phyloP scores from a whole-genome alignment of 2,888 invertebrate genomes.

The Macrosoma leucophasiata region DNA sequence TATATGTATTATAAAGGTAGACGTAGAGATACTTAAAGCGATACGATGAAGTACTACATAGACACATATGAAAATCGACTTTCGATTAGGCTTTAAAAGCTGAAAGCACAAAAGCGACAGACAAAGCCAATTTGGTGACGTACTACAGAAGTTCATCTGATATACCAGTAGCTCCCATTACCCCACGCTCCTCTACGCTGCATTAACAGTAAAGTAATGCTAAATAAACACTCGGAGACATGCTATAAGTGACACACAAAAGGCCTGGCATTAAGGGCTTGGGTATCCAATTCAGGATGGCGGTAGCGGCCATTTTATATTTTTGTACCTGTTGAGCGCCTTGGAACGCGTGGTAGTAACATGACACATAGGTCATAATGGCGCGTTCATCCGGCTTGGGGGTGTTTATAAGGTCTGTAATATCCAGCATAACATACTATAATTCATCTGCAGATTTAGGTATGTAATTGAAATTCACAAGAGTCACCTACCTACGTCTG shows the following conservation, averaged over 20 bases:
- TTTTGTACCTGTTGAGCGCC: conserved; percentile 95
- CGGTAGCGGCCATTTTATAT: conserved; percentile 57
- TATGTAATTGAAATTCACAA: too few relatives aligned
- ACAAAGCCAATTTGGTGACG: too few relatives aligned
- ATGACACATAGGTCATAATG: conserved; percentile 99
- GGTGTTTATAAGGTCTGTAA: conserved; percentile 99
- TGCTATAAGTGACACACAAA: conserved; percentile 72
- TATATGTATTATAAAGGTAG: too few relatives aligned
- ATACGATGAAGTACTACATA: too few relatives aligned
- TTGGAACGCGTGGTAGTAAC: conserved; percentile 99
- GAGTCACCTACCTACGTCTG: too few relatives aligned
- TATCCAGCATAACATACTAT: conserved; percentile 31
- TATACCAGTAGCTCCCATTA: conserved; percentile 18
- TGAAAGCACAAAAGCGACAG: too few relatives aligned
- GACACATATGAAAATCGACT: too few relatives aligned
- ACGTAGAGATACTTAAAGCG: too few relatives aligned
- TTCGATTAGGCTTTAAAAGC: too few relatives aligned
- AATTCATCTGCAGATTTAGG: too few relatives aligned
- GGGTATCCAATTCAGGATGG: conserved; percentile 42
- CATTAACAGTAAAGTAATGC: conserved; percentile 32
- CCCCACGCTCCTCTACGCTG: conserved; percentile 18
- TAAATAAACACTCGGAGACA: conserved; percentile 46
- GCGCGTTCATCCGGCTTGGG: conserved; percentile 99
- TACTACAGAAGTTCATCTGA: too few relatives aligned
- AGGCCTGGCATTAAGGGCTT: conserved; percentile 63